Evolutionary conservation across 2,797 vertebrate species (phyloP).

Genomic region (Leptodactylus fallax): DNA sequence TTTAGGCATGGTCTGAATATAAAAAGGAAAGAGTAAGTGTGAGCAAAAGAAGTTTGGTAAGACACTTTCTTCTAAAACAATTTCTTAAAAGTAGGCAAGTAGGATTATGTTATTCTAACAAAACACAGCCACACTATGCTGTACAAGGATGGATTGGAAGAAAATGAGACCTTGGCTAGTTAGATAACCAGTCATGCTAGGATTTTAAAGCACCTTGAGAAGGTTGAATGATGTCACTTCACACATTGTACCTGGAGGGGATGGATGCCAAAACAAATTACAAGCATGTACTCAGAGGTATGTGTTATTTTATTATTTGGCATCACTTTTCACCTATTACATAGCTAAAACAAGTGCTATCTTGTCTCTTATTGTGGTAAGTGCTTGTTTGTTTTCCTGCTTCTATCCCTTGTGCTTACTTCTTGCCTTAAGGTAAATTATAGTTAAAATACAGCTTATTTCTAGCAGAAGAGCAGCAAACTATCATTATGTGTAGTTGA

Average conservation of each 20-base stretch:
- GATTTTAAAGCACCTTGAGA: neutral
- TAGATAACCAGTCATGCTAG: neutral
- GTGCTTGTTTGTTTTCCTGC: constrained; percentile 30
- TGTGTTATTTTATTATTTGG: neutral
- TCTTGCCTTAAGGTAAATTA: constrained; percentile 15
- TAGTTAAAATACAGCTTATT: neutral
- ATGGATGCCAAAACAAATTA: neutral
- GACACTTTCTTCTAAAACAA: neutral
- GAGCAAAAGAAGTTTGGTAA: neutral
- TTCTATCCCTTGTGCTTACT: constrained; percentile 25
- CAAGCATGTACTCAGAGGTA: neutral
- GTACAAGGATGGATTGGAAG: neutral
- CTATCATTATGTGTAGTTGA: neutral
- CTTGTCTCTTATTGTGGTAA: constrained; percentile 24
- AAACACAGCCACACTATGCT: neutral
- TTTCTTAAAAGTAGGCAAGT: neutral
- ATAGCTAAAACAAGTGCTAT: constrained; percentile 17
- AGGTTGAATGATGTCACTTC: neutral
- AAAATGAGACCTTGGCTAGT: neutral
- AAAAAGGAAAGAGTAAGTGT: neutral
- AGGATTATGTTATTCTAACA: neutral
- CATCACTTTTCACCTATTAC: constrained; percentile 6
- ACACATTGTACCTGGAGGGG: constrained; percentile 4
- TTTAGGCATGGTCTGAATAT: too few species aligned
- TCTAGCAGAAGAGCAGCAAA: neutral